Conservation (phyloP, 64 coral and sea anemone species). For the Actinia equina region DNA sequence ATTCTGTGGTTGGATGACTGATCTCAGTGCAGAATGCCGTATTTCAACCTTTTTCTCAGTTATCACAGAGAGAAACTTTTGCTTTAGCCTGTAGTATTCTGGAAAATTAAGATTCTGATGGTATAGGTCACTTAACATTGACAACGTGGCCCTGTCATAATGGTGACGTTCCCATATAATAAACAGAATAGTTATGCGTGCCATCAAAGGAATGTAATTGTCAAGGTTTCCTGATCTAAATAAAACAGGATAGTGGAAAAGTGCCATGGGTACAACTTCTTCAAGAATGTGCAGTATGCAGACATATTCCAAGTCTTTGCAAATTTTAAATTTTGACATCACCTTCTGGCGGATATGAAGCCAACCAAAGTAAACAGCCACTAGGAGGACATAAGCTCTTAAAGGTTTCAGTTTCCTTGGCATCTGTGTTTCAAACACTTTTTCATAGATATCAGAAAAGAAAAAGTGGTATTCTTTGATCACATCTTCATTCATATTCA, state of each 20-base stretch:
- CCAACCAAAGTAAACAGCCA: slow-evolving; percentile 47
- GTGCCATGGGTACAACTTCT: slow-evolving; percentile 41
- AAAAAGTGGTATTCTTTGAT: not conserved
- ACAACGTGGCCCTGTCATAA: slow-evolving; percentile 55
- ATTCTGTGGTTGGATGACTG: slow-evolving; percentile 19
- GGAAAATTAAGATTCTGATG: slow-evolving; percentile 50
- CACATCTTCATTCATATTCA: slow-evolving; percentile 40
- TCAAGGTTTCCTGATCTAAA: slow-evolving; percentile 53
- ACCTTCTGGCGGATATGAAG: slow-evolving; percentile 8
- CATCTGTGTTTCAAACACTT: too few species aligned
- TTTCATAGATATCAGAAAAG: too few species aligned
- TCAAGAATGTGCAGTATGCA: slow-evolving; percentile 31
- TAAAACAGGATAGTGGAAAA: slow-evolving; percentile 52
- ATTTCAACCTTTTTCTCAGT: slow-evolving; percentile 77
- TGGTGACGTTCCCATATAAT: slow-evolving; percentile 68
- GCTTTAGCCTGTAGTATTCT: slow-evolving; percentile 48
- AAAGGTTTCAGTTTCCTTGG: too few species aligned
- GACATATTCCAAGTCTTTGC: slow-evolving; percentile 26
- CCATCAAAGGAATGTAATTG: slow-evolving; percentile 35
- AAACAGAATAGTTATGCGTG: slow-evolving; percentile 52
- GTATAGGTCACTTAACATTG: slow-evolving; percentile 59
- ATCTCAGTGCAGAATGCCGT: slow-evolving; percentile 52
- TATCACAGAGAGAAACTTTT: slow-evolving; percentile 28
- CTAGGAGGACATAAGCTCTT: not conserved
- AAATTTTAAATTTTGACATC: slow-evolving; percentile 15